A percentile compares a stretch with the other conserved stretches of the same genome.
phyloP scores from a whole-genome alignment of 2,113 vertebrate genomes.

The Cebus imitator region DNA sequence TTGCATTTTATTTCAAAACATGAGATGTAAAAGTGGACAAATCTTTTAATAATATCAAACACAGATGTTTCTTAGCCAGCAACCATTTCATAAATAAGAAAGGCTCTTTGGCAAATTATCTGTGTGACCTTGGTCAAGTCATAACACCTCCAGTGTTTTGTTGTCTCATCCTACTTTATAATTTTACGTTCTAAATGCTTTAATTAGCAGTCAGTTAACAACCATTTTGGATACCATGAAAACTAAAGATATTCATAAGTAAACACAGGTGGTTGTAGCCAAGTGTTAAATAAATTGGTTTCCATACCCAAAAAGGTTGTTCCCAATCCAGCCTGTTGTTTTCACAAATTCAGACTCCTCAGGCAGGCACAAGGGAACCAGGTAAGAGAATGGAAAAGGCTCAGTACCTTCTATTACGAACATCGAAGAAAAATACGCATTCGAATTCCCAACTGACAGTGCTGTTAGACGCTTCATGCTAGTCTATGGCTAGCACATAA shows the following conservation, averaged over 20 bases:
- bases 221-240: not conserved
- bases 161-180: not conserved
- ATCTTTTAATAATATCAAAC: not conserved
- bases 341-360: constrained; percentile 6
- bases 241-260: not conserved
- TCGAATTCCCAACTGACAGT: not conserved
- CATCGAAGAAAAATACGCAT: not conserved
- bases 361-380: not conserved
- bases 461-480: not conserved
- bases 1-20: constrained; percentile 44
- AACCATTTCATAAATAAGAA: constrained; percentile 52
- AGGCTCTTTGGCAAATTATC: not conserved
- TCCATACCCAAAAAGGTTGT: not conserved
- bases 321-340: not conserved
- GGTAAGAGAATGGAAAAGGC: not conserved
- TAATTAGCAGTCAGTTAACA: constrained; percentile 44
- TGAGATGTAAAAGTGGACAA: not conserved
- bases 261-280: not conserved
- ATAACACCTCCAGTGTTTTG: not conserved
- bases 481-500: not conserved
- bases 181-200: constrained; percentile 11
- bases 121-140: constrained; percentile 28
- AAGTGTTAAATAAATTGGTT: not conserved
- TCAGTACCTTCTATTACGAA: not conserved
- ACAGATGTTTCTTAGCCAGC: not conserved